Conservation (phyloP, 2,888 invertebrate species). For the Nomada fabriciana region DNA sequence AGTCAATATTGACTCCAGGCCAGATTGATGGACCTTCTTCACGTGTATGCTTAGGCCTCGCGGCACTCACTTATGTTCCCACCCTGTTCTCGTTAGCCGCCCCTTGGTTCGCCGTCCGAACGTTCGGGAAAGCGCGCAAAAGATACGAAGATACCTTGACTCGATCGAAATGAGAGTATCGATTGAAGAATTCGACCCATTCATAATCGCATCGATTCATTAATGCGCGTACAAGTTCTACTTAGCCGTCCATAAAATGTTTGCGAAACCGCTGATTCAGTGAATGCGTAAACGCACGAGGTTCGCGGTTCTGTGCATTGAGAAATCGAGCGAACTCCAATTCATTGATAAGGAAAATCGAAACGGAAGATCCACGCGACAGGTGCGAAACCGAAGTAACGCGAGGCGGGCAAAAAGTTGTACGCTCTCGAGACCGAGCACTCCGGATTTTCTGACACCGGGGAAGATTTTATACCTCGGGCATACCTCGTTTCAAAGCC, state of each 20-base stretch:
- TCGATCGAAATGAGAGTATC: not conserved
- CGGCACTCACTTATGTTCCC: slow-evolving; percentile 74
- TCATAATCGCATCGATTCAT: slow-evolving; percentile 19
- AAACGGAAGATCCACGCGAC: too few species aligned
- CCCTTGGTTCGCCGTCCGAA: slow-evolving; percentile 29
- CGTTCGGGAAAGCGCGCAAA: slow-evolving; percentile 39
- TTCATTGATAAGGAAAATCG: slow-evolving; percentile 6
- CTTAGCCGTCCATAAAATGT: not conserved
- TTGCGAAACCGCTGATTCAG: slow-evolving; percentile 9
- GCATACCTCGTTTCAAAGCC: not conserved
- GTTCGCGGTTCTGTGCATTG: slow-evolving; percentile 17
- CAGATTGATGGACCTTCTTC: slow-evolving; percentile 83
- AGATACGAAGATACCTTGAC: not conserved
- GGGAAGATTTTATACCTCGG: not conserved
- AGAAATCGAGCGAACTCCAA: not conserved
- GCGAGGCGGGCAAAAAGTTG: not conserved
- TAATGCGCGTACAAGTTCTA: slow-evolving; percentile 8
- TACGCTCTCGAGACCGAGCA: not conserved
- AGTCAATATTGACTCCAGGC: slow-evolving; percentile 83
- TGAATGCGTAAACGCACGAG: slow-evolving; percentile 1
- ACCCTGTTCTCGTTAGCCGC: slow-evolving; percentile 64
- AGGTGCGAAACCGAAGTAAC: not conserved
- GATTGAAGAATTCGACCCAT: slow-evolving; percentile 13
- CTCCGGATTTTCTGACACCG: not conserved
- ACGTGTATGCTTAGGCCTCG: slow-evolving; percentile 77